These are phyloP conservation scores for Procapra przewalskii DNA, from an alignment of 2,113 vertebrate species.

Conservation along the genomic window DNA sequence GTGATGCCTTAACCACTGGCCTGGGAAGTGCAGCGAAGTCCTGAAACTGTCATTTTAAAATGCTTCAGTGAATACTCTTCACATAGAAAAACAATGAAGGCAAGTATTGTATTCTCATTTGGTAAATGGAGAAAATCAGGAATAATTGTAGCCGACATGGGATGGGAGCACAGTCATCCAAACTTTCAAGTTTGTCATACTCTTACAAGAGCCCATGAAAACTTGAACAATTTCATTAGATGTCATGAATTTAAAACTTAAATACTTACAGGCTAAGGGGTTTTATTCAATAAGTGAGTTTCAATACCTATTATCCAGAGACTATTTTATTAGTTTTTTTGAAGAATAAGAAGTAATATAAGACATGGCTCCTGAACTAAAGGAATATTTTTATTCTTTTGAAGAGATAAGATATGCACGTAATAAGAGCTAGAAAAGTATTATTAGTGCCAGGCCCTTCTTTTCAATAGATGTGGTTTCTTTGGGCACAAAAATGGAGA, in stretches of 20 bases:
- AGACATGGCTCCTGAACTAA: neutral
- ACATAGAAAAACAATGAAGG: neutral
- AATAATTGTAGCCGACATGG: neutral
- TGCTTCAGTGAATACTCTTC: neutral
- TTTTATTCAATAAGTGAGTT: conserved; percentile 11
- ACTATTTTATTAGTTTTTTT: conserved; percentile 22
- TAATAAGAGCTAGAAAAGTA: neutral
- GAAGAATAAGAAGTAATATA: conserved; percentile 12
- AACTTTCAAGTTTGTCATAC: neutral
- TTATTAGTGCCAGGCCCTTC: neutral
- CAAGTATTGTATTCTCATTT: neutral
- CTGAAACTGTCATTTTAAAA: neutral
- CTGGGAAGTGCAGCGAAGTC: neutral
- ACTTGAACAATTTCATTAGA: conserved; percentile 11
- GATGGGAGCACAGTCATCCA: neutral
- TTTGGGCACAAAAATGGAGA: neutral
- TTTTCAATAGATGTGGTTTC: neutral
- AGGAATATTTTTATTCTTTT: neutral
- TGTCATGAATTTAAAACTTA: neutral
- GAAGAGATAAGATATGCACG: neutral
- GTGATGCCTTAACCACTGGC: neutral
- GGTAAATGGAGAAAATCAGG: neutral
- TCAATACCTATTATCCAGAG: neutral
- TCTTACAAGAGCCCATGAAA: neutral
- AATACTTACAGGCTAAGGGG: neutral